Base-by-base conservation (phyloP, 2,797 vertebrate species). In the Oreonectes daqikongensis region DNA sequence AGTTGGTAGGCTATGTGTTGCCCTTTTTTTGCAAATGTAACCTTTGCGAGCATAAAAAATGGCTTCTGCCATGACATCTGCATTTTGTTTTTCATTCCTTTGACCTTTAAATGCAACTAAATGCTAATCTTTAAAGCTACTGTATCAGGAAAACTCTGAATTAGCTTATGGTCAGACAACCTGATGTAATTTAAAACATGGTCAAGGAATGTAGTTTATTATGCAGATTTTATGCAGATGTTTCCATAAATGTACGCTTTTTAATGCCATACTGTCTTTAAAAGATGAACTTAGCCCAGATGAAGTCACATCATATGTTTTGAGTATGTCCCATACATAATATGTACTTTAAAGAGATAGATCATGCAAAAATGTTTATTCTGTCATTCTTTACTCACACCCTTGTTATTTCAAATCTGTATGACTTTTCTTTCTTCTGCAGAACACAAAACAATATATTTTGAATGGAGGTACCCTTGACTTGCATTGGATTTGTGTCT, bases 301-400 rank as follows among this genome's bases (percentile, higher is more conserved):
- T 26, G 28, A 69, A 5, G 18, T 59, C 40, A 75, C 80, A 32
- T 63, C 65, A 14, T 22, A 40, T 52, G 75, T 66, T 48, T 50
- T 78, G 40, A 74, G 80, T 81, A 78, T 78, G 75, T 78, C 75
- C 52, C n/a, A 14, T 35, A 8, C 11, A 11, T 40, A 10, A 2
- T 12, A 40, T 40, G 10, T 9, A 40, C 11, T 40, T n/a, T n/a
- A n/a, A n/a, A n/a, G n/a, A n/a, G n/a, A n/a, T n/a, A n/a, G n/a
- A n/a, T n/a, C n/a, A n/a, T n/a, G n/a, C n/a, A n/a, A n/a, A n/a
- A n/a, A n/a, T n/a, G n/a, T n/a, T n/a, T n/a, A n/a, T n/a, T n/a
- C n/a, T n/a, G n/a, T n/a, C n/a, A n/a, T n/a, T n/a, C n/a, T n/a
- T n/a, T n/a, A n/a, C n/a, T n/a, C n/a, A n/a, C n/a, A n/a, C n/a